phyloP scores from a whole-genome alignment of 2,113 vertebrate genomes.

The Ptilonorhynchus violaceus region DNA sequence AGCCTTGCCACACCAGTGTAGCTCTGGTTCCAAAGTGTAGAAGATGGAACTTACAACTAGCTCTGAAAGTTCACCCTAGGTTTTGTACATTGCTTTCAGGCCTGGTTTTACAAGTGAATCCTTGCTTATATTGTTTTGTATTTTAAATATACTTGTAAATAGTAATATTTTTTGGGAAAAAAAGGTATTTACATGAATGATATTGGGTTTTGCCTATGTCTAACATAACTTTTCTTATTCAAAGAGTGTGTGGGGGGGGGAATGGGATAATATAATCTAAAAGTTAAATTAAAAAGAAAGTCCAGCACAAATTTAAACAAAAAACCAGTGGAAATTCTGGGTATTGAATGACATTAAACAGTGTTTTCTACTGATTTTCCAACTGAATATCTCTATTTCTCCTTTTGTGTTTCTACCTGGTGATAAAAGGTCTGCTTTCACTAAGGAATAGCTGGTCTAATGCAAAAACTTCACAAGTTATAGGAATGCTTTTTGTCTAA shows the following conservation, averaged over 20 bases:
- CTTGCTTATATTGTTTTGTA: not conserved
- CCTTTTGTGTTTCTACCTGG: not conserved
- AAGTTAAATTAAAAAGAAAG: not conserved
- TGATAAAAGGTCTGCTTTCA: not conserved
- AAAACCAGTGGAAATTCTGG: not conserved
- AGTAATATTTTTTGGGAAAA: rapidly evolving
- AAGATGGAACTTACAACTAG: not conserved
- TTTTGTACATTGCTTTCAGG: not conserved
- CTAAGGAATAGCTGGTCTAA: not conserved
- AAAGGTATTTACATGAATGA: not conserved
- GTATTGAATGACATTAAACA: not conserved
- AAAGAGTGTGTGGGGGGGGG: rapidly evolving
- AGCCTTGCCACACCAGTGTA: not conserved
- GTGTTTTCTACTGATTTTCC: not conserved
- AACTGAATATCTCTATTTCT: not conserved
- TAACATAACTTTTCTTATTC: not conserved
- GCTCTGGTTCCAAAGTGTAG: not conserved
- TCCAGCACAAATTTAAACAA: not conserved
- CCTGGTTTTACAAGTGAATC: not conserved
- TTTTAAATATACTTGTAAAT: not conserved
- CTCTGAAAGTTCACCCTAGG: not conserved
- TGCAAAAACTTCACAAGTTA: not conserved
- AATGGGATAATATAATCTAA: not conserved
- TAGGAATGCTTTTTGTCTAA: not conserved
- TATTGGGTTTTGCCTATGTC: not conserved